These are phyloP conservation scores for Thunnus albacares DNA, from an alignment of 2,797 vertebrate species.

Conservation along the genomic window DNA sequence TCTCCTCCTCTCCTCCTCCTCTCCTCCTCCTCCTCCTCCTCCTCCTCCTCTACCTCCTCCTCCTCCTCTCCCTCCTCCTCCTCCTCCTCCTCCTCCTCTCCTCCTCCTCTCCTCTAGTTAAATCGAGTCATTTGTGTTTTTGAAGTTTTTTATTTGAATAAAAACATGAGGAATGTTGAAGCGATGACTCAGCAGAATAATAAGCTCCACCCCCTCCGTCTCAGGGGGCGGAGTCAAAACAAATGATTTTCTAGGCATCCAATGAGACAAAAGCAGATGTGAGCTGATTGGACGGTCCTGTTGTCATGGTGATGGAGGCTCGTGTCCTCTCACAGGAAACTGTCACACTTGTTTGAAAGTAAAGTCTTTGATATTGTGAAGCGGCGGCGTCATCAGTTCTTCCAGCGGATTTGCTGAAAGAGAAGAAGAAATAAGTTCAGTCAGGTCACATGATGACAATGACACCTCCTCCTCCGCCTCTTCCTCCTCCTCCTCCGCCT, in stretches of 20 bases:
- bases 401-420: constrained; percentile 96
- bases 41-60: no score
- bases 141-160: no score
- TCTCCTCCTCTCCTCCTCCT: no score
- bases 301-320: background rate
- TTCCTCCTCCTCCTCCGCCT: no score
- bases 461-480: no score
- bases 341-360: no score
- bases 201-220: background rate
- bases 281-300: background rate
- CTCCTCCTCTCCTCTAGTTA: no score
- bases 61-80: no score
- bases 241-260: background rate
- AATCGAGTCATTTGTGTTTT: no score
- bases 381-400: constrained; percentile 86
- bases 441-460: background rate
- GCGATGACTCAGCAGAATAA: background rate
- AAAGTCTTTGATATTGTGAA: no score
- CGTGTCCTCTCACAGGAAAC: constrained; percentile 5
- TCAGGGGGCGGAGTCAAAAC: constrained; percentile 8
- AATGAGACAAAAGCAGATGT: background rate
- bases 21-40: no score
- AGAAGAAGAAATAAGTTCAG: constrained; percentile 33
- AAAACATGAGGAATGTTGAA: background rate
- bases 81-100: no score